Evolutionary conservation across 2,113 vertebrate genomes (phyloP).

Genomic region (Sturnus vulgaris): DNA sequence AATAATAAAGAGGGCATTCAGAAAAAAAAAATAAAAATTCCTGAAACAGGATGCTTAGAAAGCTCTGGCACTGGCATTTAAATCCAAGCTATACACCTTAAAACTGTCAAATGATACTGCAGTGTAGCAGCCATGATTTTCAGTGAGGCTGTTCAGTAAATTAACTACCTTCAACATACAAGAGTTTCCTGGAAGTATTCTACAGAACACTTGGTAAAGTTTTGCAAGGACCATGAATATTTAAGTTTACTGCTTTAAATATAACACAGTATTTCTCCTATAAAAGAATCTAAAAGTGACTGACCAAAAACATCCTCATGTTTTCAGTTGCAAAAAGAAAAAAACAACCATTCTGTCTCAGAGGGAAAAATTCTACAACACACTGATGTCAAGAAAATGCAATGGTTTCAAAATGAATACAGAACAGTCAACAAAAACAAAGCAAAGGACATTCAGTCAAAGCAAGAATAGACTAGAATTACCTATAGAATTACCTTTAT

Average conservation of each 20-base stretch:
- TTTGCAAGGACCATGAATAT: not conserved
- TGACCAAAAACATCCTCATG: not conserved
- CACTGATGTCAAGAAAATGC: not conserved
- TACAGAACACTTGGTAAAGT: not conserved
- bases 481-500: not conserved
- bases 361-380: not conserved
- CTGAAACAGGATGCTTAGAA: not conserved
- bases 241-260: not conserved
- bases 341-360: not conserved
- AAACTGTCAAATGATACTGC: not conserved
- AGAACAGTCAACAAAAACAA: not conserved
- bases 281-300: not conserved
- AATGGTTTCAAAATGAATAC: not conserved
- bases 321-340: not conserved
- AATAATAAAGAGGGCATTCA: not conserved
- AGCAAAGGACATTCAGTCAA: not conserved
- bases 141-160: not conserved
- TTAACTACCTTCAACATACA: not conserved
- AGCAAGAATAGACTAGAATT: not conserved
- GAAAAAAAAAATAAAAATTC: not conserved
- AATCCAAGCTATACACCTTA: not conserved
- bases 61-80: not conserved
- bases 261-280: not conserved
- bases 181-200: not conserved
- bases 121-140: not conserved